Base-by-base conservation (phyloP, 2,797 vertebrate species). In the Sebastes variabilis region DNA sequence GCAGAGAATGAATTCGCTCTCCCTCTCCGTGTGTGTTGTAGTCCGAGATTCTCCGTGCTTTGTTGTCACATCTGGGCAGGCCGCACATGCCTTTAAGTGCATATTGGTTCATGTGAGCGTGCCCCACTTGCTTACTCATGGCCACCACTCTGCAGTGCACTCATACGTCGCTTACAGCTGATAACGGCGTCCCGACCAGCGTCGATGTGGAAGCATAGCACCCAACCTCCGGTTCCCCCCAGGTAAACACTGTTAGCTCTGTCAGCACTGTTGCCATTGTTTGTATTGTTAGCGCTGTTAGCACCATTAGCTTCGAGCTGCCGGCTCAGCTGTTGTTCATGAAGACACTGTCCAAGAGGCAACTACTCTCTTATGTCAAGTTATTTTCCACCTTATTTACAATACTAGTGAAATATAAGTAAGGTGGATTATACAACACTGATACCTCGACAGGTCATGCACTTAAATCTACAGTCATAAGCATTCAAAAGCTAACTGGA, bases 191-290 rank as follows among this genome's bases (percentile, higher is more conserved):
- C 14, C 38, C 38, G 14, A 16, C 14, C 38, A 42, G 38, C 38
- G 0, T 42, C 0, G 38, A 42, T 42, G 38, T 0, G 38, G 0
- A 42, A 42, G 38, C 38, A 0, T 42, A 14, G 38, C 38, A 16
- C 30, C n/a, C n/a, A n/a, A n/a, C n/a, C n/a, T n/a, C n/a, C n/a
- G n/a, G n/a, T n/a, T n/a, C n/a, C n/a, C n/a, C n/a, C n/a, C n/a
- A n/a, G n/a, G n/a, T n/a, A n/a, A n/a, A n/a, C n/a, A 16, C 38
- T 42, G 14, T 42, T 42, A 16, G 38, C 38, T 42, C 38, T 42
- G 13, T 42, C 38, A 42, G 38, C 38, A 42, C 38, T 42, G 13
- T 42, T 42, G 38, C 38, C 38, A 42, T 42, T 46, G 42, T 46
- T 46, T 16, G 42, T 16, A 25, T n/a, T n/a, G n/a, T n/a, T n/a